These are phyloP conservation scores for Hemiscyllium ocellatum DNA, from an alignment of 2,113 vertebrate species.

Conservation along the genomic window DNA sequence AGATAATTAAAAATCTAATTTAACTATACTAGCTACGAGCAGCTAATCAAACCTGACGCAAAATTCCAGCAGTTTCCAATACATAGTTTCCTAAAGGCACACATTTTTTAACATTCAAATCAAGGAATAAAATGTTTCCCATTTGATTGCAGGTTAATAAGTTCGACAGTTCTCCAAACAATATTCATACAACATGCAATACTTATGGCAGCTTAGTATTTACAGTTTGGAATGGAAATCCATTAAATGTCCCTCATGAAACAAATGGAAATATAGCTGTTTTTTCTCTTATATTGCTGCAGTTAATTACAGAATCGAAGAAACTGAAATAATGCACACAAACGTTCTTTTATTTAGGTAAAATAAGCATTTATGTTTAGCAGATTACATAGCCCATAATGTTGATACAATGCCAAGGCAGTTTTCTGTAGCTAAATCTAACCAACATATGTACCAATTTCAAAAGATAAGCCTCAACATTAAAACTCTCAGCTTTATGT, in stretches of 20 bases:
- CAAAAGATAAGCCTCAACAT: background rate
- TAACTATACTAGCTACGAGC: background rate
- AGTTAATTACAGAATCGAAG: background rate
- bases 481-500: background rate
- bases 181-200: background rate
- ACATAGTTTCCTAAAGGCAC: background rate
- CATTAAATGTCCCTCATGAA: background rate
- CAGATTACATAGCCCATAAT: background rate
- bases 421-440: background rate
- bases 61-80: background rate
- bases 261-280: no score
- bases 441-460: background rate
- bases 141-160: background rate
- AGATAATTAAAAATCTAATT: background rate
- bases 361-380: background rate
- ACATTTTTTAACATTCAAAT: background rate
- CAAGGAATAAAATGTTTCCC: background rate
- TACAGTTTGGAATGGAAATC: no score
- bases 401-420: background rate
- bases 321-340: background rate
- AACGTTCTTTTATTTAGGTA: background rate
- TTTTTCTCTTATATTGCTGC: background rate
- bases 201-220: background rate
- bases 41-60: background rate
- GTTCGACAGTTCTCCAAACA: background rate